Percentiles rank a stretch among this genome's conserved stretches.
phyloP scores from a whole-genome alignment of 2,888 invertebrate species.

The Acanthoscelides obtectus region DNA sequence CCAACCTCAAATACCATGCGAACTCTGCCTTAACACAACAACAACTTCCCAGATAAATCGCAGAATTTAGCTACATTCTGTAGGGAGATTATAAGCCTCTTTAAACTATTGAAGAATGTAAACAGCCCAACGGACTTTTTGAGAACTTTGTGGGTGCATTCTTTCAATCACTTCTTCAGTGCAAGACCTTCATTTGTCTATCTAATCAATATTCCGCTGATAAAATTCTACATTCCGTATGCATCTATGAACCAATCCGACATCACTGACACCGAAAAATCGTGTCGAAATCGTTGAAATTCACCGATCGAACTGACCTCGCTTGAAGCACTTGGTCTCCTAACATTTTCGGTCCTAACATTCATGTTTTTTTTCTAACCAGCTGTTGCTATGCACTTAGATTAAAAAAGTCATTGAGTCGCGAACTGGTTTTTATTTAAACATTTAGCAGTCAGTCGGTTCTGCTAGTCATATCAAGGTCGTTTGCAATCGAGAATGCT shows the following conservation, averaged over 20 bases:
- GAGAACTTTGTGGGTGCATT: too few relatives aligned
- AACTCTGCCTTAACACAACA: too few relatives aligned
- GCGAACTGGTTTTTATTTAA: neutral
- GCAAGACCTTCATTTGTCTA: neutral
- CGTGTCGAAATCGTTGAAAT: neutral
- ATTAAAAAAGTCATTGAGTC: neutral
- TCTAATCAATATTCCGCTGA: neutral
- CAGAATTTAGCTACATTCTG: too few relatives aligned
- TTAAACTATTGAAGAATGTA: too few relatives aligned
- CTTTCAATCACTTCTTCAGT: too few relatives aligned
- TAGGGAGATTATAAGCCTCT: too few relatives aligned
- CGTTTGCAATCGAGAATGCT: neutral
- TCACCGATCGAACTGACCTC: neutral
- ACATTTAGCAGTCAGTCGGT: neutral
- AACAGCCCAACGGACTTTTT: too few relatives aligned
- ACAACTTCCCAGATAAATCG: too few relatives aligned
- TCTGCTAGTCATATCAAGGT: neutral
- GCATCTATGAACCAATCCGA: neutral
- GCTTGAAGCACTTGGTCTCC: neutral
- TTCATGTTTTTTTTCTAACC: neutral
- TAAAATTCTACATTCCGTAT: neutral
- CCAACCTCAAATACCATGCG: too few relatives aligned
- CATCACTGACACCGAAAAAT: neutral
- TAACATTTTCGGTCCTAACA: neutral
- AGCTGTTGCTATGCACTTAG: neutral